A percentile compares a stretch with the other conserved stretches of the same genome.
Evolutionary conservation across 2,113 vertebrate genomes (phyloP).

Genomic region (Salvator merianae): DNA sequence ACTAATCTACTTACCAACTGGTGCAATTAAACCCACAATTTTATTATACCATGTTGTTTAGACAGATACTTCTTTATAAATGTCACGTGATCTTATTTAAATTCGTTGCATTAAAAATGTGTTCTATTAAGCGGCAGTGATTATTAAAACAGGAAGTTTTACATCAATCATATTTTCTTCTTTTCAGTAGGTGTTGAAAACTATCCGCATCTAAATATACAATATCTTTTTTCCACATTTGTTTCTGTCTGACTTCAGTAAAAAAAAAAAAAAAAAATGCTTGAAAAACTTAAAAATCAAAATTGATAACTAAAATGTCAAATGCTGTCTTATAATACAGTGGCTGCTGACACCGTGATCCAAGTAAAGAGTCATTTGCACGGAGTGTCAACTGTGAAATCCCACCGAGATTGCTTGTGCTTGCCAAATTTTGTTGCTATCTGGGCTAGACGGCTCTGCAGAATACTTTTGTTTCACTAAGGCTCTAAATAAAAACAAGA

Average conservation of each 20-base stretch:
- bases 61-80: background rate
- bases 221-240: background rate
- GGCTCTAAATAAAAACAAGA: constrained; percentile 48
- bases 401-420: constrained; percentile 47
- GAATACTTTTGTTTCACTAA: constrained; percentile 43
- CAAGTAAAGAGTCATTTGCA: constrained; percentile 50
- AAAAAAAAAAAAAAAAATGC: background rate
- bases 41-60: background rate
- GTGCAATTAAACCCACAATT: background rate
- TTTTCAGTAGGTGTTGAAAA: background rate
- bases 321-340: constrained; percentile 6
- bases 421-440: constrained; percentile 60
- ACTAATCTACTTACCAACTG: too few species aligned
- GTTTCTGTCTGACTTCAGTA: constrained; percentile 20
- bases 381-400: constrained; percentile 63
- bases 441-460: constrained; percentile 26
- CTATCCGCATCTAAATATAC: constrained; percentile 19
- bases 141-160: constrained; percentile 12
- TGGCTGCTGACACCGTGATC: constrained; percentile 28
- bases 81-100: background rate
- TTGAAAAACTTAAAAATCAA: background rate
- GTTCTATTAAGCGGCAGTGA: background rate
- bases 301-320: constrained; percentile 44
- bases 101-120: background rate
- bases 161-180: background rate